A percentile compares a stretch with the other conserved stretches of the same genome.
phyloP scores from a whole-genome alignment of 2,888 invertebrate species.

The Dolichomitus sp. region DNA sequence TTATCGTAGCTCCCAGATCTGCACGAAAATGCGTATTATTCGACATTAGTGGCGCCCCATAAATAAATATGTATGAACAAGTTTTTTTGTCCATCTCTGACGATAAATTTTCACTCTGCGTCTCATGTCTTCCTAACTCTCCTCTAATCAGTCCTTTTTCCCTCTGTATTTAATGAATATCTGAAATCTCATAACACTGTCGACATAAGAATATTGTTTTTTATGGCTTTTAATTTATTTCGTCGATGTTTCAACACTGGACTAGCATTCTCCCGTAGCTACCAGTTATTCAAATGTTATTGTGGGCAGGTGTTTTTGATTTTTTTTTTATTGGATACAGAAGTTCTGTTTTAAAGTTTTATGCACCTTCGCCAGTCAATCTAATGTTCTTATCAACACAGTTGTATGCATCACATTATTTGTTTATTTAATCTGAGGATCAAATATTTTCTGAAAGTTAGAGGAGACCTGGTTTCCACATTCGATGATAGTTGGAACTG shows the following conservation, averaged over 20 bases:
- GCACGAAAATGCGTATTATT: conserved; percentile 73
- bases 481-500: conserved; percentile 28
- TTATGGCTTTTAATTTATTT: conserved; percentile 42
- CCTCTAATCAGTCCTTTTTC: conserved; percentile 6
- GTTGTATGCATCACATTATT: too few relatives aligned
- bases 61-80: conserved; percentile 62
- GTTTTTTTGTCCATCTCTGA: conserved; percentile 47
- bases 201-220: conserved; percentile 14
- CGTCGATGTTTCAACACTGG: conserved; percentile 14
- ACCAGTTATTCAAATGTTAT: conserved; percentile 38
- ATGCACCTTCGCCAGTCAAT: background rate
- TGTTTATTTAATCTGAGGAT: background rate
- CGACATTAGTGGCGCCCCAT: conserved; percentile 71
- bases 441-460: background rate
- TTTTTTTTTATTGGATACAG: conserved; percentile 14
- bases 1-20: conserved; percentile 5
- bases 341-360: background rate
- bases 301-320: conserved; percentile 23
- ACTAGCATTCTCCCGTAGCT: background rate
- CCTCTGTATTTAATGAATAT: conserved; percentile 32
- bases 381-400: too few relatives aligned
- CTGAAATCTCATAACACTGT: conserved; percentile 18
- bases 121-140: conserved; percentile 15
- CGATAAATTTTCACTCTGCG: conserved; percentile 55
- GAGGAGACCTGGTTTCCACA: background rate